Evolutionary conservation across 1,140 invertebrate species (phyloP).

Genomic region (Drosophila obscura): DNA sequence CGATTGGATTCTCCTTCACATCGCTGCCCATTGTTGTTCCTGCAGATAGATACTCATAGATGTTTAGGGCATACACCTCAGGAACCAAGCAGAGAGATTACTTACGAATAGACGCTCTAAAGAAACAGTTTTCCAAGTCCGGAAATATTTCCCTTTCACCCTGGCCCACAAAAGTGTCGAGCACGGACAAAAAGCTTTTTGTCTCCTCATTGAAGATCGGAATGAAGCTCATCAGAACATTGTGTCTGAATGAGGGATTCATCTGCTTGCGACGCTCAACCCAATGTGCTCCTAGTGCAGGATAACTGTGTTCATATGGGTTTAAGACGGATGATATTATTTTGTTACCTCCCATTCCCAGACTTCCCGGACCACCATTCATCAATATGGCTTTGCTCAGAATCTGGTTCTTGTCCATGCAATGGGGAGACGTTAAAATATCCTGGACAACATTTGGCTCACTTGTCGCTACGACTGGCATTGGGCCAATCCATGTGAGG

Average conservation of each 20-base stretch:
- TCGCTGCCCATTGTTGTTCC: slow-evolving; percentile 62
- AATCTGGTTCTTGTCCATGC: slow-evolving; percentile 34
- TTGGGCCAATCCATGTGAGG: slow-evolving; percentile 53
- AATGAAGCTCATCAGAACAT: slow-evolving; percentile 58
- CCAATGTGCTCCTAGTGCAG: slow-evolving; percentile 48
- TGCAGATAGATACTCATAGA: background rate
- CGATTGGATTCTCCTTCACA: slow-evolving; percentile 19
- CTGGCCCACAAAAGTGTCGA: slow-evolving; percentile 29
- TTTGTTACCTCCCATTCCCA: slow-evolving; percentile 49
- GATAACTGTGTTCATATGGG: background rate
- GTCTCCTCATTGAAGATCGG: slow-evolving; percentile 60
- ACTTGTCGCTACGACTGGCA: slow-evolving; percentile 39
- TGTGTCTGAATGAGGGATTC: slow-evolving; percentile 59
- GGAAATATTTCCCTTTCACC: slow-evolving; percentile 28
- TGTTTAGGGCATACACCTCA: background rate
- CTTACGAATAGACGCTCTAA: slow-evolving; percentile 56
- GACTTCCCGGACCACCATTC: slow-evolving; percentile 37
- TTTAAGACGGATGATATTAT: background rate
- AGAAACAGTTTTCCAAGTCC: slow-evolving; percentile 42
- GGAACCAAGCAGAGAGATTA: background rate
- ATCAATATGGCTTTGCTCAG: slow-evolving; percentile 13
- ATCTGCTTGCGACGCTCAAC: slow-evolving; percentile 49
- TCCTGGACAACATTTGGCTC: slow-evolving; percentile 54
- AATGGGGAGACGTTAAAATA: slow-evolving; percentile 47
- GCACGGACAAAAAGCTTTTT: slow-evolving; percentile 18